A percentile compares a stretch with the other conserved stretches of the same genome.
phyloP scores from a whole-genome alignment of 2,113 vertebrate genomes.

The Pterocles gutturalis region DNA sequence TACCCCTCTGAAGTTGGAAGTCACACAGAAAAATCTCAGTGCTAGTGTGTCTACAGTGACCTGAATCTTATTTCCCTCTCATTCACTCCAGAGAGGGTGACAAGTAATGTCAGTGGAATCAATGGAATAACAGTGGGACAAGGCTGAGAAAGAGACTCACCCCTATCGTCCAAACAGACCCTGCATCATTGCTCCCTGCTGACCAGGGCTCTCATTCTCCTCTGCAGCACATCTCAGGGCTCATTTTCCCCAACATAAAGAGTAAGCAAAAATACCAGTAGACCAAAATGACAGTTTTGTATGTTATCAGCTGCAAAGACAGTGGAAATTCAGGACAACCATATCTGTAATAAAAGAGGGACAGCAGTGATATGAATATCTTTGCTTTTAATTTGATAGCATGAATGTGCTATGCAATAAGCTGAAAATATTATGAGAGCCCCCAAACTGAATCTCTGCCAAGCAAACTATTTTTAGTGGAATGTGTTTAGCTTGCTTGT shows the following conservation, averaged over 20 bases:
- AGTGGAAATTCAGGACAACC: slow-evolving; percentile 19
- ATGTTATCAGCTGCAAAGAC: not conserved
- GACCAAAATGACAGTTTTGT: not conserved
- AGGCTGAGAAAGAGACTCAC: not conserved
- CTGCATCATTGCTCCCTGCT: not conserved
- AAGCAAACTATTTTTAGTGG: not conserved
- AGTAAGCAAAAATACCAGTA: not conserved
- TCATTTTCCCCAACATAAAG: not conserved
- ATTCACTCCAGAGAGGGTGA: not conserved
- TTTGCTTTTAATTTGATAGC: slow-evolving; percentile 1
- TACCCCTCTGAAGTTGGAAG: not conserved
- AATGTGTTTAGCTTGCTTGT: not conserved
- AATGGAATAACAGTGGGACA: not conserved
- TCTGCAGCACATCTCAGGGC: not conserved
- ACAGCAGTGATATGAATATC: not conserved
- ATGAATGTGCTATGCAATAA: not conserved
- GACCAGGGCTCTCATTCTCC: not conserved
- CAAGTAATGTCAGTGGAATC: not conserved
- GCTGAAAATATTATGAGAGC: slow-evolving; percentile 5
- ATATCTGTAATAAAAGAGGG: not conserved
- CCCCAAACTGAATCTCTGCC: not conserved
- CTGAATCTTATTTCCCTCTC: not conserved
- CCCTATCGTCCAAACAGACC: not conserved
- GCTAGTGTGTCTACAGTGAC: not conserved
- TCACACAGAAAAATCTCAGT: not conserved